Evolutionary conservation across 2,113 vertebrate genomes (phyloP).

Genomic region (Haemorhous mexicanus): DNA sequence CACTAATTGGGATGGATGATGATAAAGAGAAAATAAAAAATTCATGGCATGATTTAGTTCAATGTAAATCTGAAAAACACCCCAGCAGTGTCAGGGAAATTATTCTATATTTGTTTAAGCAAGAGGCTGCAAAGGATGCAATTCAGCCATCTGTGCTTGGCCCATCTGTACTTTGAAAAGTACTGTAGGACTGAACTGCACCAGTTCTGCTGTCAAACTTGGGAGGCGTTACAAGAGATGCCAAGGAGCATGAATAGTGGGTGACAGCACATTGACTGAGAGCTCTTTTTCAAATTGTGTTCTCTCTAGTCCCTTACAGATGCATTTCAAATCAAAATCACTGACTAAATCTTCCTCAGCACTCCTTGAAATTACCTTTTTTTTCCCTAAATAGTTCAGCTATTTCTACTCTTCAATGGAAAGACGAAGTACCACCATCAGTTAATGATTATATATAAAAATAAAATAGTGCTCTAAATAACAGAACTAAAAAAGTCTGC

Average conservation of each 20-base stretch:
- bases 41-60: background rate
- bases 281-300: background rate
- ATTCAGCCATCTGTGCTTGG: constrained; percentile 18
- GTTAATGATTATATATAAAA: background rate
- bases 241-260: background rate
- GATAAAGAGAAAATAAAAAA: background rate
- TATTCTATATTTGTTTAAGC: background rate
- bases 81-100: background rate
- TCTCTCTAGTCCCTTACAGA: background rate
- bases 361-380: background rate
- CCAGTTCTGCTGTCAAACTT: background rate
- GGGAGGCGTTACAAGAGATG: background rate
- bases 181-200: background rate
- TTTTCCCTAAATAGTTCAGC: too few species aligned
- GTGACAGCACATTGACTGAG: background rate
- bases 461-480: background rate
- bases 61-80: background rate
- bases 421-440: background rate
- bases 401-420: background rate
- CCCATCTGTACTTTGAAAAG: background rate
- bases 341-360: background rate
- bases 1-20: background rate
- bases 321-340: background rate
- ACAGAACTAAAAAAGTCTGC: background rate
- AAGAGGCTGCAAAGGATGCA: background rate